Evolutionary conservation across 2,888 invertebrate genomes (phyloP).

Genomic region (Eilema depressum): DNA sequence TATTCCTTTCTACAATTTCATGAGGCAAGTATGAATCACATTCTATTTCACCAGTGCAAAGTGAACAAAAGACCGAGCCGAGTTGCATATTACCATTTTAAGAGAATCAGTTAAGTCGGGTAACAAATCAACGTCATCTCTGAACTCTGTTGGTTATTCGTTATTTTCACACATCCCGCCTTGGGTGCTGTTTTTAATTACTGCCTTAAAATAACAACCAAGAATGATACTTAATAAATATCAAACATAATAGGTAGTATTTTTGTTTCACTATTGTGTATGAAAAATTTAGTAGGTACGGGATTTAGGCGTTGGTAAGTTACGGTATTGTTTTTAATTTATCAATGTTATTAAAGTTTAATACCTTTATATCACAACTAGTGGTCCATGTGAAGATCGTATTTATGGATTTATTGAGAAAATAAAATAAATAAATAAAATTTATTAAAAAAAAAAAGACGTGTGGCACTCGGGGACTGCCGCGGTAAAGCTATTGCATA

Average conservation of each 20-base stretch:
- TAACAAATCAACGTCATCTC: slow-evolving; percentile 55
- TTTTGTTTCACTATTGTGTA: neutral
- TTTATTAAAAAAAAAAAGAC: too few relatives aligned
- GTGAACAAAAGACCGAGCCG: slow-evolving; percentile 37
- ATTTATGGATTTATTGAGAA: too few relatives aligned
- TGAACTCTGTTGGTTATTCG: slow-evolving; percentile 50
- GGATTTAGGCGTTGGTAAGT: neutral
- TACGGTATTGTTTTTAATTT: neutral
- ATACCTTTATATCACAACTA: too few relatives aligned
- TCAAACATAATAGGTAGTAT: neutral
- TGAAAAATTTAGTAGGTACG: neutral
- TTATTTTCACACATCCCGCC: slow-evolving; percentile 13
- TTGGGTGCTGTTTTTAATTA: neutral
- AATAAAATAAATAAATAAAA: too few relatives aligned
- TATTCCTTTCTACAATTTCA: slow-evolving; percentile 55
- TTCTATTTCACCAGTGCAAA: slow-evolving; percentile 22
- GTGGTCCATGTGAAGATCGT: too few relatives aligned
- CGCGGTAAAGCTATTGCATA: too few relatives aligned
- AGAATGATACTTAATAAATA: neutral
- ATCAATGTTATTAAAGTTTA: neutral
- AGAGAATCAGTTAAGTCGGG: slow-evolving; percentile 51
- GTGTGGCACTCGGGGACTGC: too few relatives aligned
- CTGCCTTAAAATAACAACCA: neutral
- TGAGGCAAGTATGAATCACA: slow-evolving; percentile 57
- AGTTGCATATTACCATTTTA: slow-evolving; percentile 49